A percentile compares a stretch with the other conserved stretches of the same genome.
Evolutionary conservation across 2,888 invertebrate genomes (phyloP).

Genomic region (Leptinotarsa tumamoca): DNA sequence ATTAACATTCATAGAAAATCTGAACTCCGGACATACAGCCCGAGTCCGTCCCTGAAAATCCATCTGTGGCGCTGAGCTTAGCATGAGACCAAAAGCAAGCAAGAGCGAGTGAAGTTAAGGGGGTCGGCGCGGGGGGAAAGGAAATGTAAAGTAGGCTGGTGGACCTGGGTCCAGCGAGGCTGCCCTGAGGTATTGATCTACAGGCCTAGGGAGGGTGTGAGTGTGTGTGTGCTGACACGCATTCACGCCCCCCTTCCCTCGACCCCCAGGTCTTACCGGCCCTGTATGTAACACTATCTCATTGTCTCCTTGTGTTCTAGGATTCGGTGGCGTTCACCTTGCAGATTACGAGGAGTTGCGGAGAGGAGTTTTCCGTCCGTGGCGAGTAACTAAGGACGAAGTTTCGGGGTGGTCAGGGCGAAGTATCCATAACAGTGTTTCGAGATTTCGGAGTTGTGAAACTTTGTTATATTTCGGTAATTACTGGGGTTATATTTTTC

Average conservation of each 20-base stretch:
- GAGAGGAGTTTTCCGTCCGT: conserved; percentile 18
- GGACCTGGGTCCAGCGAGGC: conserved; percentile 66
- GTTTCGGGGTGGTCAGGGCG: conserved; percentile 28
- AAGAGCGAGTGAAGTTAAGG: conserved; percentile 64
- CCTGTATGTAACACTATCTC: conserved; percentile 61
- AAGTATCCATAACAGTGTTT: conserved; percentile 16
- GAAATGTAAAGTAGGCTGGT: conserved; percentile 73
- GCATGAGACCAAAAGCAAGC: conserved; percentile 71
- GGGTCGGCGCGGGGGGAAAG: conserved; percentile 59
- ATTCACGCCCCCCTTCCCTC: conserved; percentile 57
- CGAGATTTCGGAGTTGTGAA: conserved; percentile 13
- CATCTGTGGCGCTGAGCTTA: conserved; percentile 68
- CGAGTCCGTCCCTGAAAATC: conserved; percentile 33
- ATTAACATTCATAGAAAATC: not conserved
- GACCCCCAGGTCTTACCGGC: conserved; percentile 56
- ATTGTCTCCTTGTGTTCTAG: conserved; percentile 48
- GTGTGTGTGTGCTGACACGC: conserved; percentile 65
- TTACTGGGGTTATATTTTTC: conserved; percentile 4
- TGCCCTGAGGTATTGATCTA: conserved; percentile 68
- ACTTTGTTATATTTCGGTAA: conserved; percentile 26
- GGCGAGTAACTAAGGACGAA: conserved; percentile 24
- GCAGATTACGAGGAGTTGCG: conserved; percentile 39
- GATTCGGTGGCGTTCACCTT: conserved; percentile 42
- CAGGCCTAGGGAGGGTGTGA: conserved; percentile 56
- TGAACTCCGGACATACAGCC: not conserved